These are phyloP conservation scores for Coptodon rendalli DNA, from an alignment of 2,113 vertebrate genomes.

Conservation along the genomic window DNA sequence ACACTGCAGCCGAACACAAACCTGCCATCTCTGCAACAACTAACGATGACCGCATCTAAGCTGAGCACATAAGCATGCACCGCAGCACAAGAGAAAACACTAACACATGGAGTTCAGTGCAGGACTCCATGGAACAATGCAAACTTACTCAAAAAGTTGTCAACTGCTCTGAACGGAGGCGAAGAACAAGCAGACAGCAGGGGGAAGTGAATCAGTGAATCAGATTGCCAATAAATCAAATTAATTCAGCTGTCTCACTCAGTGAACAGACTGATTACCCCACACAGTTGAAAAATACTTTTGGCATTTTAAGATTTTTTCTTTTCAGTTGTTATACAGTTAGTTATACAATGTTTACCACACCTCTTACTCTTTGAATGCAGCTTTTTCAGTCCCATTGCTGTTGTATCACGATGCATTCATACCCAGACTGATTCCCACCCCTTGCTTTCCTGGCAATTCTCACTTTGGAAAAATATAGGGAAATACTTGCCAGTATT, in stretches of 20 bases:
- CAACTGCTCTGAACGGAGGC: neutral
- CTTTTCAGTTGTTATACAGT: neutral
- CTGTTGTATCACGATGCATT: neutral
- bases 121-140: neutral
- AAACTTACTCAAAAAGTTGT: neutral
- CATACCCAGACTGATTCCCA: neutral
- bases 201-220: neutral
- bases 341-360: neutral
- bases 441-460: neutral
- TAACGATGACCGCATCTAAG: neutral
- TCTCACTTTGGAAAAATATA: neutral
- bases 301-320: neutral
- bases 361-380: neutral
- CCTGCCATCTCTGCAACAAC: neutral
- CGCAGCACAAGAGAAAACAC: neutral
- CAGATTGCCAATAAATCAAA: neutral
- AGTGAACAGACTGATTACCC: neutral
- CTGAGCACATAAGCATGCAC: neutral
- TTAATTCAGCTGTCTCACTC: neutral
- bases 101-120: neutral
- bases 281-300: neutral
- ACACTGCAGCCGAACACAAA: neutral
- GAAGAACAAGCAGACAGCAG: neutral
- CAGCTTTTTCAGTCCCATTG: neutral
- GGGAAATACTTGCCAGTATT: neutral